Base-by-base conservation (phyloP, 1,140 invertebrate genomes). In the Lordiphosa mommai region DNA sequence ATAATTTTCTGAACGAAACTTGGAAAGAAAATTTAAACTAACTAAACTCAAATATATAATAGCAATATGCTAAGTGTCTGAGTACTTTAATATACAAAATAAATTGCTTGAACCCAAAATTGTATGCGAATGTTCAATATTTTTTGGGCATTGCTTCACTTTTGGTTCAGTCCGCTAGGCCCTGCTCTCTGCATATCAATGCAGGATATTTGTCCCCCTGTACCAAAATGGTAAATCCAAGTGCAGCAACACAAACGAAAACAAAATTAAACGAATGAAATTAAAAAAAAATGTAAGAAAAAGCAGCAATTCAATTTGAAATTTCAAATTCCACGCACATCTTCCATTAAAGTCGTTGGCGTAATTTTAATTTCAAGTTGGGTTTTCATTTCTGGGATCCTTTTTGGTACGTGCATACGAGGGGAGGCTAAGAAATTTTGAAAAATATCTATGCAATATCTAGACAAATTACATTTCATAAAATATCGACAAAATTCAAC, bases 321-420 rank as follows among this genome's bases (percentile, higher is more conserved):
- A 60, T 73, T 72, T 57, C 5, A 60, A 55, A 80, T 79, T 59
- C 74, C 40, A 55, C 46, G 74, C 74, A 80, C 74, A 79, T 70
- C 52, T 79, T 70, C 60, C 56, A 80, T 80, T 79, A 79, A 79
- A 79, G 74, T 58, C 60, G 74, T 66, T 79, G 74, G 60, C 65
- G 67, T 80, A 79, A 79, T 79, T 80, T 80, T 61, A 79, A 79
- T 79, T 68, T 63, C 40, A 51, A 43, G 44, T 60, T 68, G 44
- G 47, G 44, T 68, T 33, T 33, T 36, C 48, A 34, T 27, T 50
- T 36, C 34, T 38, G 20, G 20, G 33, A 53, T 40, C 58, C 70
- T 52, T 58, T 73, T 72, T 73, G 41, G 10, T 32, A 33, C 16
- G 23, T 32, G n/a, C n/a, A n/a, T n/a, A n/a, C n/a, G n/a, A n/a